Conservation (phyloP, 2,113 vertebrate genomes). For the Pantherophis guttatus region DNA sequence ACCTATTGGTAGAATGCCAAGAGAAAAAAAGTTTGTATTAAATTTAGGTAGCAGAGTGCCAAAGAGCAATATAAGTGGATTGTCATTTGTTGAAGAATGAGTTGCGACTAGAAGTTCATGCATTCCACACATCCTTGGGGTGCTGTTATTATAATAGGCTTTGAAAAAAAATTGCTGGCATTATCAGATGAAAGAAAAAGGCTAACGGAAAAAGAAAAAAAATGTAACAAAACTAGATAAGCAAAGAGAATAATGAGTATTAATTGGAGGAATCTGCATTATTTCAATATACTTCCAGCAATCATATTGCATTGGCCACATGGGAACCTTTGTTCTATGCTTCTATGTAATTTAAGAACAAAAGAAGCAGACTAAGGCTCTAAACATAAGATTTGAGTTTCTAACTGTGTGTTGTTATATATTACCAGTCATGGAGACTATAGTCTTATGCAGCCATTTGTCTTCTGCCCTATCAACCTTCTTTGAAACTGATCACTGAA, state of each 20-base stretch:
- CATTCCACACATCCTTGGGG: slow-evolving; percentile 4
- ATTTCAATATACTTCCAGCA: neutral
- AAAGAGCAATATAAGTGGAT: neutral
- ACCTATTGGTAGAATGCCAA: neutral
- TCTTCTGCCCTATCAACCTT: neutral
- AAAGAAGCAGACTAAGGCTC: neutral
- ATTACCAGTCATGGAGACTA: neutral
- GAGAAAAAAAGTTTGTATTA: slow-evolving; percentile 11
- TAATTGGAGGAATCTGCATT: neutral
- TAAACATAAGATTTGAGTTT: neutral
- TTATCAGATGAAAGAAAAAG: slow-evolving; percentile 2
- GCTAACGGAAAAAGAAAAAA: slow-evolving; percentile 6
- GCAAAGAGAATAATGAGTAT: slow-evolving; percentile 16
- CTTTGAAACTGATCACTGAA: neutral
- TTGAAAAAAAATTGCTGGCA: slow-evolving; percentile 23
- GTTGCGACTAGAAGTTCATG: slow-evolving; percentile 23
- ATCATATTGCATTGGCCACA: neutral
- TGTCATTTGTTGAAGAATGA: slow-evolving; percentile 34
- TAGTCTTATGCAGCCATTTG: neutral
- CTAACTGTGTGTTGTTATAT: neutral
- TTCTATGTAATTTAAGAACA: neutral
- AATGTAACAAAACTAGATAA: slow-evolving; percentile 12
- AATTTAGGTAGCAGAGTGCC: slow-evolving; percentile 42
- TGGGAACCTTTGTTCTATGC: neutral
- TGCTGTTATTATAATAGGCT: slow-evolving; percentile 37